Evolutionary conservation across 2,113 vertebrate genomes (phyloP).

Genomic region (Spizaetus ornatus): DNA sequence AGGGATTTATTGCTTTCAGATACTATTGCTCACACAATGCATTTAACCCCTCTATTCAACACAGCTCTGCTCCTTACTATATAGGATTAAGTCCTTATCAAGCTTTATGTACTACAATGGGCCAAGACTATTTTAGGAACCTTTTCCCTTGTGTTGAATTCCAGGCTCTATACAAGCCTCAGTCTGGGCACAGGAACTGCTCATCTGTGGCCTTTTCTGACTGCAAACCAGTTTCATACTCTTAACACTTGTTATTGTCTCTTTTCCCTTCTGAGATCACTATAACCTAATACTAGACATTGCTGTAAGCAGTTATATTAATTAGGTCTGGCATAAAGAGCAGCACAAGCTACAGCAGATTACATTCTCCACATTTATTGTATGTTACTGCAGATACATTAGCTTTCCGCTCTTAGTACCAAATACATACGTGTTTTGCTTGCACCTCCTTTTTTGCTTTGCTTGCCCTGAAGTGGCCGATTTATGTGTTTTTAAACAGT

Average conservation of each 20-base stretch:
- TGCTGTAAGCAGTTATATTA: conserved; percentile 6
- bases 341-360: background rate
- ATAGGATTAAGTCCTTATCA: background rate
- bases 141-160: background rate
- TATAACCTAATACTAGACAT: background rate
- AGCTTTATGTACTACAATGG: background rate
- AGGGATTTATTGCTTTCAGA: background rate
- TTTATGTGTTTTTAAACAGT: conserved; percentile 53
- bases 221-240: background rate
- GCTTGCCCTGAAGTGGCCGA: conserved; percentile 34
- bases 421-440: background rate
- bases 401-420: background rate
- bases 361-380: background rate
- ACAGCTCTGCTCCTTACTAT: background rate
- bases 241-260: background rate
- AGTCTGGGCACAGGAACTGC: background rate
- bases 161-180: background rate
- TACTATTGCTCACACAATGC: background rate
- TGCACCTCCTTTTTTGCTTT: background rate
- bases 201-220: background rate
- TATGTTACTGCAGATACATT: background rate
- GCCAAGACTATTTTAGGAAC: background rate
- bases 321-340: background rate
- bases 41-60: background rate
- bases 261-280: background rate